These are phyloP conservation scores for Tapirus terrestris DNA, from an alignment of 2,113 vertebrate genomes.

Conservation along the genomic window DNA sequence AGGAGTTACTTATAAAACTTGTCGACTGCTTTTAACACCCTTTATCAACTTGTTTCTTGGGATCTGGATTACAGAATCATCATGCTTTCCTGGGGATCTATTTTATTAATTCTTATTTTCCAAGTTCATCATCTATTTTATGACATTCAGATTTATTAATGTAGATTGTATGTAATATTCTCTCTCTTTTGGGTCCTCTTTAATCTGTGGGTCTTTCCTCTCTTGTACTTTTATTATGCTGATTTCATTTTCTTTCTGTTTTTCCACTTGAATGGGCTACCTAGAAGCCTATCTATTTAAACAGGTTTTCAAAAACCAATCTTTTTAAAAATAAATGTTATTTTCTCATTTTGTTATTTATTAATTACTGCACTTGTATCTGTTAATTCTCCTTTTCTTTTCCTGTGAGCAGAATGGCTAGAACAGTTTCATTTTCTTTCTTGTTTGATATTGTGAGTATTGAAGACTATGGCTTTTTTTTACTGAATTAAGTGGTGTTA, in stretches of 20 bases:
- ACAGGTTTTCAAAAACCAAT: background rate
- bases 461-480: background rate
- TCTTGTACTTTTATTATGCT: background rate
- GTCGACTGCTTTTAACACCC: background rate
- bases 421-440: background rate
- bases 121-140: background rate
- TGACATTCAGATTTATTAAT: too few species aligned
- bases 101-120: background rate
- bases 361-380: background rate
- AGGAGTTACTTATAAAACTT: background rate
- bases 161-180: too few species aligned
- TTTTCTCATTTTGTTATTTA: background rate
- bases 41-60: background rate
- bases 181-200: background rate
- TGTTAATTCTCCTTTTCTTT: background rate
- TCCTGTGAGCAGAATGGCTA: background rate
- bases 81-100: background rate
- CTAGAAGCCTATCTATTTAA: background rate
- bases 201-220: background rate
- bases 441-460: background rate
- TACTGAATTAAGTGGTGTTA: background rate
- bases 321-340: background rate
- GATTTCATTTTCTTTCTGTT: background rate
- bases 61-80: background rate
- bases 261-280: background rate